A percentile compares a stretch with the other conserved stretches of the same genome.
Evolutionary conservation across 92 coral and sea anemone species (phyloP).

Genomic region (Diadumene lineata): DNA sequence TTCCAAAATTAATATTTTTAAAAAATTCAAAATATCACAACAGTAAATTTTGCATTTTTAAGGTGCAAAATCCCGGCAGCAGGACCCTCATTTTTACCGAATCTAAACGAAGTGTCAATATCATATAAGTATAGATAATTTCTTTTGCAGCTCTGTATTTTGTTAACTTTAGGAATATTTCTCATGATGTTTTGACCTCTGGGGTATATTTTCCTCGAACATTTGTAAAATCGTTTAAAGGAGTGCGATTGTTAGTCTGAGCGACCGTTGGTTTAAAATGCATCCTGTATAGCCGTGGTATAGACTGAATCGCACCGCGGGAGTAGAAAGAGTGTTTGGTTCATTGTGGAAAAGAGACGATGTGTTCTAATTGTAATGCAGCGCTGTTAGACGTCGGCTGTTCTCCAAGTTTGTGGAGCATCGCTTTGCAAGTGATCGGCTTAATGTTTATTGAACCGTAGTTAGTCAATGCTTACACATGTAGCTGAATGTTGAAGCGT

Average conservation of each 20-base stretch:
- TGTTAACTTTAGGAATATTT: not conserved
- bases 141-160: too few species aligned
- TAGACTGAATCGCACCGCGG: conserved; percentile 13
- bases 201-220: conserved; percentile 4
- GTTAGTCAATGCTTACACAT: too few species aligned
- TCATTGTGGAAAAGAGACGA: not conserved
- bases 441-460: too few species aligned
- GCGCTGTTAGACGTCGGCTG: conserved; percentile 27
- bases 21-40: too few species aligned
- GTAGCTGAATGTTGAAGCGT: too few species aligned
- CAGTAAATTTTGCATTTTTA: too few species aligned
- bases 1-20: too few species aligned
- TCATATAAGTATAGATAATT: too few species aligned
- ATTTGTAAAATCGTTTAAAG: conserved; percentile 30
- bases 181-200: conserved; percentile 15
- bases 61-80: too few species aligned
- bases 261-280: conserved; percentile 26
- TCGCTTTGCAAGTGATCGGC: too few species aligned
- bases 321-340: conserved; percentile 14
- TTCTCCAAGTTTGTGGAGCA: too few species aligned
- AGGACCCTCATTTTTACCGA: not conserved
- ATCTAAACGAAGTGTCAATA: not conserved
- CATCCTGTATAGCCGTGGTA: conserved; percentile 6
- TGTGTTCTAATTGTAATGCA: not conserved
- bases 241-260: not conserved